Evolutionary conservation across 2,888 invertebrate species (phyloP), one percentile per base, ranked within the genome.

Genomic region (Elmis aenea): DNA sequence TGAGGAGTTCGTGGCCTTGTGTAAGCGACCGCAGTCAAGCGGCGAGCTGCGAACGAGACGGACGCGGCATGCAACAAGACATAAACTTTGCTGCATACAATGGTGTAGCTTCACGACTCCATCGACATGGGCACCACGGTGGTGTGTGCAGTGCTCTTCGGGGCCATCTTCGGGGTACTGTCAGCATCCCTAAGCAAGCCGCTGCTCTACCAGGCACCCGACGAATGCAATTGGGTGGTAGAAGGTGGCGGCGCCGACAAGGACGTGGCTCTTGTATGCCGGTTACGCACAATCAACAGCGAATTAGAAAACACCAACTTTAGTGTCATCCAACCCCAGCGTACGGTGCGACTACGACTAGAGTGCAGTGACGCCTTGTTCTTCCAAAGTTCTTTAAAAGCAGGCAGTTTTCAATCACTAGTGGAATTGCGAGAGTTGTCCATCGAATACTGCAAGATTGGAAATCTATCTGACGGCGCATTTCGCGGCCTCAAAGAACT

Each of bases 371-470:
- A 85, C 63, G 82, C 81, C 48, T 71, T 86, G 42, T 84, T 85
- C 68, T 84, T 85, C 61, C 85, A 86, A 72, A 85, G 85, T 68
- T 81, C 84, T 27, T 70, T 85, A 40, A 79, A 79, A 57, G 79
- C 84, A 34, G 85, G 83, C 51, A 85, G 85, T 66, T 85, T 85
- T 62, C 74, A 83, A 49, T 82, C 83, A 54, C 71, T 85, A 50
- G 74, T 83, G 46, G 85, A 86, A 66, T 70, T 89, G 38, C 77
- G 81, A 44, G 85, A 86, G 56, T 75, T 89, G 30, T 80, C 82
- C 24, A 82, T 89, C 53, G 86, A 87, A 62, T 84, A 82, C 61
- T 89, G 88, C 67, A 86, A 87, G 70, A 83, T 88, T 45, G 83
- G 83, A 36, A 85, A 85, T 61, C 72, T 88, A 38, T 83, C 86